Base-by-base conservation (phyloP, 2,113 vertebrate species). In the Tapirus terrestris region DNA sequence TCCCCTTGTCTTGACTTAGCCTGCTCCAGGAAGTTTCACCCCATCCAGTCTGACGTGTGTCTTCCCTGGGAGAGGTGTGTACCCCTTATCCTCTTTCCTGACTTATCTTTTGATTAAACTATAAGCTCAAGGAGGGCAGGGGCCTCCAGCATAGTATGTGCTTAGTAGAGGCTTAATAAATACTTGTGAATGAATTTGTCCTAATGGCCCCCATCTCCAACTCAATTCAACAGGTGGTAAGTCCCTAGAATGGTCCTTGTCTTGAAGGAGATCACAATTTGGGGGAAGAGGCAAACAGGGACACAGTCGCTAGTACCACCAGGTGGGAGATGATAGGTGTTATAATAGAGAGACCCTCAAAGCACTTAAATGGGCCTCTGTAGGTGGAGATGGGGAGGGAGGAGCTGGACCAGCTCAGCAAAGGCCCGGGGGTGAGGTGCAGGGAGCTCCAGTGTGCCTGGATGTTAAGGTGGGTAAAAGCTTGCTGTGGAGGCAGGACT, bases 21-120 rank as follows among this genome's bases (percentile, higher is more conserved):
- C 51, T 63, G 27, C 33, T 29, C 27, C 12, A 29, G 60, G 12
- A 21, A 16, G 31, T 56, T 80, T 23, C 8, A 14, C 48, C 29
- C 27, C 48, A 53, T 61, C 29, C 1, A 1, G 10, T 31, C 56
- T 86, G 51, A 58, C 39, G 43, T 31, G 31, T 0, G 0, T 31
- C 77, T 51, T 29, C 23, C 27, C 31, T 36, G 31, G 82, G 60
- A 80, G 81, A 60, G 72, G 56, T 31, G 17, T 0, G 1, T 39
- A 16, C 23, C n/a, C 45, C 14, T 39, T 65, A 17, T 31, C 11
- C 67, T 89, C 43, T 33, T 83, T 73, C 12, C 36, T 87, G 77
- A 61, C 36, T 80, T 95, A 21, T 43, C 39, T 72, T 73, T 90
- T 36, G 31, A 77, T 94, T 60, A 58, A 85, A 63, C 31, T 33